These are phyloP conservation scores for Nesogale talazaci DNA, from an alignment of 2,113 vertebrate genomes.

Conservation along the genomic window DNA sequence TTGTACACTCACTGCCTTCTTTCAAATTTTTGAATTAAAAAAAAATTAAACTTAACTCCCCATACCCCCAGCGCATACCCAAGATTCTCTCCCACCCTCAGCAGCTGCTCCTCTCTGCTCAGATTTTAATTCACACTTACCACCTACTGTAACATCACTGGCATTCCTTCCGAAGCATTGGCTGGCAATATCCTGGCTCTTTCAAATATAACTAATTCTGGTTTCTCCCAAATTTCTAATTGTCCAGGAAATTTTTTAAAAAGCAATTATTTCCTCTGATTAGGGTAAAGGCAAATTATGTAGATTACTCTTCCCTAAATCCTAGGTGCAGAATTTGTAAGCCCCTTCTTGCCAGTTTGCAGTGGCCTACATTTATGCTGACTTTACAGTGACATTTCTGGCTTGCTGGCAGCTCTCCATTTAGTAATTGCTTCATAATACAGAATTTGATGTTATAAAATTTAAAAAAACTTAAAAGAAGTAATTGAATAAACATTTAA, in stretches of 20 bases:
- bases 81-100: not conserved
- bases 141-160: not conserved
- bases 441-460: conserved; percentile 58
- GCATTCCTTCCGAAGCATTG: conserved; percentile 13
- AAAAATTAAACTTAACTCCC: not conserved
- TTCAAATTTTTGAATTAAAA: not conserved
- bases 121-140: not conserved
- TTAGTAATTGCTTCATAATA: conserved; percentile 52
- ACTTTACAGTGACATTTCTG: conserved; percentile 43
- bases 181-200: not conserved
- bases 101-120: not conserved
- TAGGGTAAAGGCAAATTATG: not conserved
- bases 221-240: not conserved
- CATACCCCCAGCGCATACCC: not conserved
- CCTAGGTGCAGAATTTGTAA: not conserved
- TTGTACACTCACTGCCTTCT: not conserved
- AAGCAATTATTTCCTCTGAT: not conserved
- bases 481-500: conserved; percentile 63
- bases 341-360: conserved; percentile 26
- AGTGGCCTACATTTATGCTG: conserved; percentile 20
- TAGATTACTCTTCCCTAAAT: conserved; percentile 4
- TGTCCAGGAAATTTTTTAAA: not conserved
- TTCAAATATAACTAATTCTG: conserved; percentile 29
- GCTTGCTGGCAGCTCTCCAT: conserved; percentile 45
- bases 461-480: conserved; percentile 54